These are phyloP conservation scores for Macaca mulatta DNA, from an alignment of 2,113 vertebrate species.

Conservation along the genomic window DNA sequence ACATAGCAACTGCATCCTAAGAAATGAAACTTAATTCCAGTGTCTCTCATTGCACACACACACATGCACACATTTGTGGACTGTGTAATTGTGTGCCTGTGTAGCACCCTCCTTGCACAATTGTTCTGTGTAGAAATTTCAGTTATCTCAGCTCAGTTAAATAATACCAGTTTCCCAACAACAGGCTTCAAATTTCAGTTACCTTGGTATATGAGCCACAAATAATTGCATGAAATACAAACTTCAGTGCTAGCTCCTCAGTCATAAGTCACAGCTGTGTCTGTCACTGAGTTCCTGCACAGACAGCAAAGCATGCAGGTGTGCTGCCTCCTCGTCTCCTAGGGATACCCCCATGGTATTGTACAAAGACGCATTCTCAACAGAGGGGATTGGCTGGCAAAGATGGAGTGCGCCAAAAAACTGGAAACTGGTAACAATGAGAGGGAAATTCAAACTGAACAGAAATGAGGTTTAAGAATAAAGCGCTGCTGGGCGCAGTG, in stretches of 20 bases:
- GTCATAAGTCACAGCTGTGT: not conserved
- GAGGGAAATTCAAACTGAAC: too few species aligned
- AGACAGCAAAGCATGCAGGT: fast-evolving
- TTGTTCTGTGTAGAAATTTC: fast-evolving
- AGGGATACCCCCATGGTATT: fast-evolving
- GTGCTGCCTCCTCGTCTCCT: not conserved
- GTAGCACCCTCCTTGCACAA: not conserved
- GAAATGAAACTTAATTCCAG: too few species aligned
- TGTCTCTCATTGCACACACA: not conserved
- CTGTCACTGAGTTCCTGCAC: too few species aligned
- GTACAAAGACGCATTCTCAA: not conserved
- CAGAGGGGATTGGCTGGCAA: too few species aligned
- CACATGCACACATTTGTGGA: too few species aligned
- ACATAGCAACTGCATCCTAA: too few species aligned
- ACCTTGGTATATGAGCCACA: fast-evolving
- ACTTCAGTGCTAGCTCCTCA: not conserved
- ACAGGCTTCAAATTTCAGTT: not conserved
- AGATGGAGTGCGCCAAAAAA: not conserved
- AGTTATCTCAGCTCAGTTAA: not conserved
- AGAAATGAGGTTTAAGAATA: fast-evolving
- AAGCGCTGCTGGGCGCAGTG: fast-evolving
- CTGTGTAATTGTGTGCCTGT: fast-evolving
- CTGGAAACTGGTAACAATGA: too few species aligned
- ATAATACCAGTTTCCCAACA: not conserved
- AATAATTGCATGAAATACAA: too few species aligned